Evolutionary conservation across 2,113 vertebrate genomes (phyloP), one percentile per base, ranked within the genome.

Genomic region (Dicaeum eximium): DNA sequence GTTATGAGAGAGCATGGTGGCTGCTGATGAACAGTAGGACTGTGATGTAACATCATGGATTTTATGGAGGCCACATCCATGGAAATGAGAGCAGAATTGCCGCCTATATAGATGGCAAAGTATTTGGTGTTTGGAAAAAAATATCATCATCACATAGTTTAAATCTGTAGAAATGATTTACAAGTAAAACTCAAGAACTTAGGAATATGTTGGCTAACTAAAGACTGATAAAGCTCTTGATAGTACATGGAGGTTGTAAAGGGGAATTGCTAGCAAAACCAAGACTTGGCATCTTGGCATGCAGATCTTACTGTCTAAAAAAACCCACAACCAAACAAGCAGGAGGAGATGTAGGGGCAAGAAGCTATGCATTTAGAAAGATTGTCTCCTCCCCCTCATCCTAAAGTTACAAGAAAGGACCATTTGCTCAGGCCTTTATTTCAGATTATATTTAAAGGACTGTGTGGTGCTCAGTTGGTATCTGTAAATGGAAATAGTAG

Each of bases 361-460:
- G 56, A 77, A 88, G 11, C 16, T 53, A 8, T 60, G 33, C 45
- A n/a, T 88, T 77, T 86, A 57, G 48, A 58, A 93, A 6, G 25
- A 17, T 64, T 88, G 13, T 66, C 44, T 80, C 27, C n/a, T 44
- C 33, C 22, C 23, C 23, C 7, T 60, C 19, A 10, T 61, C 48
- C 53, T 84, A 5, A 84, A 86, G 47, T 88, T 96, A 33, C 22
- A 31, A 88, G 84, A 85, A 90, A 56, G 70, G n/a, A 60, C 47
- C 35, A 27, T 80, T 96, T 81, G 37, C 19, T 48, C 40, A 54
- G 56, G 48, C 38, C 42, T 85, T 86, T 93, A 50, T 67, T 95
- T 86, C 69, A 72, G 53, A n/a, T 93, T 91, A 42, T 79, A 45
- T 75, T 89, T 96, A 72, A 93, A 67, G 53, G 80, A 67, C 66